Conservation (phyloP, 2,113 vertebrate genomes). For the Gambusia affinis region DNA sequence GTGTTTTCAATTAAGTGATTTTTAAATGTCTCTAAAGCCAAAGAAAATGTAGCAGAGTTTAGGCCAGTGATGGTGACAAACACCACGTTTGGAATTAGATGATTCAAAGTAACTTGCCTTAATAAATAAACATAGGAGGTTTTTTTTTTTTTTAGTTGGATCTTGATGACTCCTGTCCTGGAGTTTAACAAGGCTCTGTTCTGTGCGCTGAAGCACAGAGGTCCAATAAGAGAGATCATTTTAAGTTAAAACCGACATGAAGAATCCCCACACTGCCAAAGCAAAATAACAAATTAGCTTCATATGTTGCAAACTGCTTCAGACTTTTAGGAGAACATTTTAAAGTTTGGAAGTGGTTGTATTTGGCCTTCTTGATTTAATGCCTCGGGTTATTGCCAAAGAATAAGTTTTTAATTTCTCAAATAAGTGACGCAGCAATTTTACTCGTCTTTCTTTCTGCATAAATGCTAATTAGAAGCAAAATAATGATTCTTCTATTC, state of each 20-base stretch:
- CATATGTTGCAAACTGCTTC: background rate
- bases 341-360: background rate
- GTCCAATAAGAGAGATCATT: conserved; percentile 38
- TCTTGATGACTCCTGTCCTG: conserved; percentile 27
- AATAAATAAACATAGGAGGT: background rate
- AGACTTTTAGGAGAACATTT: background rate
- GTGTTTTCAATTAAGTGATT: conserved; percentile 83
- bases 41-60: conserved; percentile 57
- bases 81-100: conserved; percentile 21
- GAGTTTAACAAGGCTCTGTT: conserved; percentile 8
- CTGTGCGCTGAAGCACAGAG: conserved; percentile 8
- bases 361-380: conserved; percentile 22
- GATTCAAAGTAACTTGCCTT: conserved; percentile 40
- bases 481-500: background rate
- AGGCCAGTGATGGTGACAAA: conserved; percentile 44
- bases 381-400: background rate
- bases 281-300: conserved; percentile 8
- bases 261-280: conserved; percentile 30
- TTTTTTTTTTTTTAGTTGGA: conserved; percentile 11
- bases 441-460: background rate
- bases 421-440: background rate
- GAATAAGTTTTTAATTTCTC: background rate
- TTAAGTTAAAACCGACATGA: conserved; percentile 43
- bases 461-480: background rate
- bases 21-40: conserved; percentile 77